Evolutionary conservation across 1,140 invertebrate genomes (phyloP), one percentile per base, ranked within the genome.

Genomic region (Dufourea novaeangliae): DNA sequence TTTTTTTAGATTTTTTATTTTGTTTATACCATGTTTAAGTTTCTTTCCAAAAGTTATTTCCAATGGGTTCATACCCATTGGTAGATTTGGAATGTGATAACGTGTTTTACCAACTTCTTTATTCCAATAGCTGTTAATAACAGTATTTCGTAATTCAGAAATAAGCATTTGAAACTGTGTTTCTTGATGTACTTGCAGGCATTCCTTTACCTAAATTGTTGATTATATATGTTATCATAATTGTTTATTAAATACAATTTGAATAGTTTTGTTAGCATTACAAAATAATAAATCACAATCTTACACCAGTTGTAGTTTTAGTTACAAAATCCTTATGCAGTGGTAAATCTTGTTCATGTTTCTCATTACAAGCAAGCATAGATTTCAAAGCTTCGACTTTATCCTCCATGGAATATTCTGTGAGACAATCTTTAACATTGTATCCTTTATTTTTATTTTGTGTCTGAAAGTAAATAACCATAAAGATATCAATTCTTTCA

Each of bases 81-180:
- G 88, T 39, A 89, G 46, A 75, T 85, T 77, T 22, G 86, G 63
- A 46, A 73, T 25, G 44, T 79, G 67, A 52, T 83, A 78, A 32
- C 57, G 66, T 12, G 75, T 72, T 79, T 83, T 86, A 29, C 86
- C 86, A 57, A 87, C 34, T 84, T 87, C 84, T 54, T 84, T 80
- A 25, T 78, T 83, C 83, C 86, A 81, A 61, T 83, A 86, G 10
- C 66, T 77, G 52, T 82, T 88, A 73, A 81, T 86, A 10, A 85
- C 72, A 34, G 86, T 86, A 56, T 83, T 76, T 77, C 37, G 84
- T 22, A 89, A 72, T 61, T 89, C 84, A 10, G 50, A 52, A n/a
- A 86, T 77, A n/a, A 89, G 67, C 29, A 25, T 66, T 83, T 88
- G 83, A 76, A 86, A 88, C 27, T 29, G 22, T 27, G 82, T 69